These are phyloP conservation scores for Alectoris magna DNA, from an alignment of 2,797 vertebrate species.

Conservation along the genomic window DNA sequence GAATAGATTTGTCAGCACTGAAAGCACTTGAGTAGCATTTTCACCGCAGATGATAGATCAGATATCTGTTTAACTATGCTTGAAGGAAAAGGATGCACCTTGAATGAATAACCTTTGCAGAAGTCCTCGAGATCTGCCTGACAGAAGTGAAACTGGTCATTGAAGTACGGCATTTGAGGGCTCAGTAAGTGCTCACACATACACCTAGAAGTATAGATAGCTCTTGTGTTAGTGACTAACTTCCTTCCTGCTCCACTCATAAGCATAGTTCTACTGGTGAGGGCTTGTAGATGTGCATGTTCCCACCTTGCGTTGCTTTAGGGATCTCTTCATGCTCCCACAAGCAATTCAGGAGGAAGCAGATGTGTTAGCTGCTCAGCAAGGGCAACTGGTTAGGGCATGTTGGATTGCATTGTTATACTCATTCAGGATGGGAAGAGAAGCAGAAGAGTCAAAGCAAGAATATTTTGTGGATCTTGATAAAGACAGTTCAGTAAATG, in stretches of 20 bases:
- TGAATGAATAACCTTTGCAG: neutral
- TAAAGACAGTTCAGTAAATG: neutral
- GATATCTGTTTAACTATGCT: neutral
- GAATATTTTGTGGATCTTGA: neutral
- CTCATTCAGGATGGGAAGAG: neutral
- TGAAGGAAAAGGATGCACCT: neutral
- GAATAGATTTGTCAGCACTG: slow-evolving; percentile 41
- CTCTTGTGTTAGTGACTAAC: neutral
- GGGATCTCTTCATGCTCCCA: neutral
- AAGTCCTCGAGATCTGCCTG: neutral
- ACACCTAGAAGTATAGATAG: neutral
- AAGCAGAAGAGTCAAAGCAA: neutral
- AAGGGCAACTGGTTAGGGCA: neutral
- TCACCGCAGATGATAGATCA: neutral
- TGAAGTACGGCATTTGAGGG: neutral
- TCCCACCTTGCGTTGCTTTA: neutral
- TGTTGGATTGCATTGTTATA: neutral
- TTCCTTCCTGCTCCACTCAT: neutral
- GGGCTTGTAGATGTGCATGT: rapidly evolving
- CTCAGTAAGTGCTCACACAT: neutral
- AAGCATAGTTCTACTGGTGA: rapidly evolving
- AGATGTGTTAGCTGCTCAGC: neutral
- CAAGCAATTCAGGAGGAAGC: neutral
- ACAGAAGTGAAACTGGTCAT: neutral
- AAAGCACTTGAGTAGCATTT: neutral